Base-by-base conservation (phyloP, 2,888 invertebrate species). In the Latheticus oryzae region DNA sequence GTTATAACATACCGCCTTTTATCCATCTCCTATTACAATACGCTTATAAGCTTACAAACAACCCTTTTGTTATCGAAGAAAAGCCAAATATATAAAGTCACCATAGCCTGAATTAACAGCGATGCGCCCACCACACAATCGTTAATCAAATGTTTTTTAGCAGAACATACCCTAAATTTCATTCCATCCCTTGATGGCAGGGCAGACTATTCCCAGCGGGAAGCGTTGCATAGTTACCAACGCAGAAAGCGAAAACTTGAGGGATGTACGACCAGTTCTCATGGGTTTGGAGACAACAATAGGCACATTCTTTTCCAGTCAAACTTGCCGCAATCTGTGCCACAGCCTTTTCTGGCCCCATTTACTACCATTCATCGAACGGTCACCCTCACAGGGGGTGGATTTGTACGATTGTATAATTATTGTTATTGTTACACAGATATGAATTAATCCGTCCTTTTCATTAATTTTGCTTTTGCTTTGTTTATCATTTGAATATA, bases 81-180 rank as follows among this genome's bases (percentile, higher is more conserved):
- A 33, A 35, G 48, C 38, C 16, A 38, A 35, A 42, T 56, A 35
- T 43, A 57, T 51, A 26, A 32, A 51, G 43, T 55, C 35, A 37
- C 45, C 26, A 13, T 38, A 42, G 23, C 33, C 23, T 54, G 42
- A 53, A 53, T 53, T 53, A 53, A 42, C 53, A 19, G 38, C 47
- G 35, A 45, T 26, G 54, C 13, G 54, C 32, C 52, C 52, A 13
- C 38, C 47, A 19, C 47, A 68, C 66, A 69, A 69, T 71, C 72
- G 73, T 72, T 71, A 72, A 72, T 73, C 72, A 72, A 71, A 70
- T 48, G 61, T 65, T 65, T 65, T 67, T 68, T 69, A 61, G 58
- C 53, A 58, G 43, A 64, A 53, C 66, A 62, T 62, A 66, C 66
- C 68, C 64, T 55, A 60, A 62, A 68, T 68, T 68, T 62, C 32